A percentile compares a stretch with the other conserved stretches of the same genome.
phyloP scores from a whole-genome alignment of 2,888 invertebrate genomes.

The Chirona hameri region DNA sequence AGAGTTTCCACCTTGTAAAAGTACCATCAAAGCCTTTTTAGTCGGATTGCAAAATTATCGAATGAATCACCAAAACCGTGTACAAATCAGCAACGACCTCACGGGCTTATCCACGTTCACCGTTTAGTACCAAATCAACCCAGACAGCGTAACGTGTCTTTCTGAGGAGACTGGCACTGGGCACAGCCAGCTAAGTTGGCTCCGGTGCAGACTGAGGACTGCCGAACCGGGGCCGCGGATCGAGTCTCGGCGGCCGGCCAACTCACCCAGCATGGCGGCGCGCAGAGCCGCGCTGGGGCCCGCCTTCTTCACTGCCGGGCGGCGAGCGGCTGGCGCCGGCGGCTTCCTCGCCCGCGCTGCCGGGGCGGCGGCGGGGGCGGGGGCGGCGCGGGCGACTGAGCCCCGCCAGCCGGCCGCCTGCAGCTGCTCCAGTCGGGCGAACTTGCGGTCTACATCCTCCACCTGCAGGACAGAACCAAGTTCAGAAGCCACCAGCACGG shows the following conservation, averaged over 20 bases:
- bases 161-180: no score
- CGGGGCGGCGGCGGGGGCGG: neutral
- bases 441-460: constrained; percentile 37
- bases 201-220: neutral
- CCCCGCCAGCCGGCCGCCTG: constrained; percentile 34
- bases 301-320: neutral
- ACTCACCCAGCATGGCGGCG: neutral
- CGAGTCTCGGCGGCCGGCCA: neutral
- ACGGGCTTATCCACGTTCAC: no score
- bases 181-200: neutral
- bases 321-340: neutral
- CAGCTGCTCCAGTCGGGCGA: constrained; percentile 31
- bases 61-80: no score
- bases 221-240: neutral
- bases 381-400: neutral
- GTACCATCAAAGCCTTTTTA: no score
- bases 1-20: no score
- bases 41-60: no score
- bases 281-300: neutral
- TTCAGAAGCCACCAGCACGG: no score
- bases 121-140: no score
- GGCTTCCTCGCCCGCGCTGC: neutral
- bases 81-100: no score
- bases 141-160: no score
- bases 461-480: constrained; percentile 30